These are phyloP conservation scores for Setipinna tenuifilis DNA, from an alignment of 2,797 vertebrate species.

Conservation along the genomic window DNA sequence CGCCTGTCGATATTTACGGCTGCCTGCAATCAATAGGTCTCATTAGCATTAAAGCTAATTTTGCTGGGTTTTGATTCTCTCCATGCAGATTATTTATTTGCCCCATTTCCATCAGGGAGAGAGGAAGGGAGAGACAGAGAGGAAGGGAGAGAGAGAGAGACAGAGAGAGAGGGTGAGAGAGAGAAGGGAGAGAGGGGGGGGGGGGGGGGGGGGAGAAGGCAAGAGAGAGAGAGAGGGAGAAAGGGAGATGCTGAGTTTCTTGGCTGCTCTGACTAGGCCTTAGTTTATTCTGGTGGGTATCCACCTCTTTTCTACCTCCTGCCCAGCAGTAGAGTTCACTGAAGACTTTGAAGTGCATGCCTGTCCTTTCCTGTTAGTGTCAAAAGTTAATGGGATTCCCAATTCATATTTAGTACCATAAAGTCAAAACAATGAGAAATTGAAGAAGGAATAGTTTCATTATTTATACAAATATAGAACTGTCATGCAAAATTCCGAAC, in stretches of 20 bases:
- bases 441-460: no score
- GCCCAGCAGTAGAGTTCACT: neutral
- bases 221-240: conserved; percentile 1
- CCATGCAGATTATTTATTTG: conserved; percentile 44
- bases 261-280: neutral
- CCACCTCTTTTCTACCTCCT: neutral
- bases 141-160: neutral
- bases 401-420: no score
- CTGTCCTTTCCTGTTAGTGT: no score
- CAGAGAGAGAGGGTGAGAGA: neutral
- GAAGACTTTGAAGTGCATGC: neutral
- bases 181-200: neutral
- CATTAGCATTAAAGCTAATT: conserved; percentile 52
- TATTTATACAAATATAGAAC: no score
- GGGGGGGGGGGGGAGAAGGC: neutral
- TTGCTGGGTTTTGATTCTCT: conserved; percentile 35
- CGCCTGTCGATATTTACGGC: conserved; percentile 48
- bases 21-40: conserved; percentile 48
- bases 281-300: neutral
- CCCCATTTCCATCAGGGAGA: conserved; percentile 31
- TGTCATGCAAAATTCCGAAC: neutral
- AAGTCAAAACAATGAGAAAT: no score
- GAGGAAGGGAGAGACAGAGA: neutral
- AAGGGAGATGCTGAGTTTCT: neutral
- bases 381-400: no score